Conservation (phyloP, 2,797 vertebrate genomes). For the Nannoperca obscura region DNA sequence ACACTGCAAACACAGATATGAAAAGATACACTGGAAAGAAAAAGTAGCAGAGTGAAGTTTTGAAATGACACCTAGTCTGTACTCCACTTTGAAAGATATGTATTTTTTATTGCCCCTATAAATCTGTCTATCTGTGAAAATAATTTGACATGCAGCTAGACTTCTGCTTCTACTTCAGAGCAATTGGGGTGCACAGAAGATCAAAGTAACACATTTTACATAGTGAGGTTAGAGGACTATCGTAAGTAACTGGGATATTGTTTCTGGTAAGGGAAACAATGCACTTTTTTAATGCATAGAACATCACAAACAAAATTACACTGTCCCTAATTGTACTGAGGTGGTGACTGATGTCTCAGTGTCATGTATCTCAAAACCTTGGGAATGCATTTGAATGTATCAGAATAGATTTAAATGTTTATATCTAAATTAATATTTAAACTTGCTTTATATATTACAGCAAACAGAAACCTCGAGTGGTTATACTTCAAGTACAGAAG, state of each 20-base stretch:
- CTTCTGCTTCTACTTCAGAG: neutral
- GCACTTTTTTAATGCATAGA: neutral
- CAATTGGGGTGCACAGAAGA: neutral
- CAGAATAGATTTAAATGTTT: neutral
- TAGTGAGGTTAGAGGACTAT: neutral
- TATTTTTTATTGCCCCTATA: too few relatives aligned
- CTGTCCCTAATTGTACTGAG: neutral
- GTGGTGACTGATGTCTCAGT: neutral
- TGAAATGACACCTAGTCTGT: neutral
- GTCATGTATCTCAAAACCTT: neutral
- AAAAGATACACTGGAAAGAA: slow-evolving; percentile 1
- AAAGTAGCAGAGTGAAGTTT: neutral
- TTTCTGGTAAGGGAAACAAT: neutral
- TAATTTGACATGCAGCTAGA: neutral
- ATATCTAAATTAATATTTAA: neutral
- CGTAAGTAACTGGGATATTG: neutral
- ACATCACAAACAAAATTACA: neutral
- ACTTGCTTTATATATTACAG: neutral
- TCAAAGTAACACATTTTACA: neutral
- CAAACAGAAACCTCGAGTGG: neutral
- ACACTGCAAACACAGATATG: neutral
- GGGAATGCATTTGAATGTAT: neutral
- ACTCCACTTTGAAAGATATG: too few relatives aligned
- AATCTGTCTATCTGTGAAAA: neutral
- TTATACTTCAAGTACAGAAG: neutral